These are phyloP conservation scores for Campoletis raptor DNA, from an alignment of 2,888 invertebrate species.

Conservation along the genomic window DNA sequence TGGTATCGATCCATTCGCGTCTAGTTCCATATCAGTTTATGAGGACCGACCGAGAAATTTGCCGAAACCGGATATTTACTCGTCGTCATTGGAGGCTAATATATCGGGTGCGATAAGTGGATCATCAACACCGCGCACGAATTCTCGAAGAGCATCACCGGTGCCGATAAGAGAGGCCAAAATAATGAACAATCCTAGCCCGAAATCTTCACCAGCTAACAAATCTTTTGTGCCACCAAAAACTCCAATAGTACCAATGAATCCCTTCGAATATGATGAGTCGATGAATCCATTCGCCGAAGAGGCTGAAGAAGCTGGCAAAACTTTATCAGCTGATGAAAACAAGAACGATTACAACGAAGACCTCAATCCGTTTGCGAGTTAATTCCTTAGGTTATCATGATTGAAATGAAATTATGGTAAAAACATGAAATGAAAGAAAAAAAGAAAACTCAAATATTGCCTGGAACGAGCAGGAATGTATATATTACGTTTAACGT, in stretches of 20 bases:
- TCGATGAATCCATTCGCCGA: constrained; percentile 88
- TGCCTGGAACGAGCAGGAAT: constrained; percentile 7
- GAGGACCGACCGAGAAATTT: constrained; percentile 74
- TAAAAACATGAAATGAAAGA: not conserved
- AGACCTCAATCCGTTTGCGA: constrained; percentile 90
- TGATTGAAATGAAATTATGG: not conserved
- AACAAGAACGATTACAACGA: constrained; percentile 89
- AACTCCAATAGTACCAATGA: constrained; percentile 80
- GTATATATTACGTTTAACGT: constrained; percentile 33
- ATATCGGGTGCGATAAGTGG: constrained; percentile 80
- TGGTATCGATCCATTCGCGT: constrained; percentile 71
- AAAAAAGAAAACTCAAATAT: not conserved
- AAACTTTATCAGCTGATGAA: constrained; percentile 89
- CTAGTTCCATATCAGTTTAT: constrained; percentile 61
- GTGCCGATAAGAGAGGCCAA: constrained; percentile 80
- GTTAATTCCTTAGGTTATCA: constrained; percentile 64
- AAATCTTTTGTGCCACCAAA: constrained; percentile 80
- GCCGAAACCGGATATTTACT: constrained; percentile 84
- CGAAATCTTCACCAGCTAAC: constrained; percentile 80
- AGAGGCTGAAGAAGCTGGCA: constrained; percentile 86
- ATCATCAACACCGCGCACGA: constrained; percentile 73
- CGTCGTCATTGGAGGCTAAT: constrained; percentile 88
- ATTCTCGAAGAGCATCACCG: constrained; percentile 78
- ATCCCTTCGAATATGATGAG: constrained; percentile 87
- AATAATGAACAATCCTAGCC: constrained; percentile 79